Percentiles rank a stretch among this genome's conserved stretches.
Conservation (phyloP, 2,888 invertebrate genomes). For the Lottia gigantea region DNA sequence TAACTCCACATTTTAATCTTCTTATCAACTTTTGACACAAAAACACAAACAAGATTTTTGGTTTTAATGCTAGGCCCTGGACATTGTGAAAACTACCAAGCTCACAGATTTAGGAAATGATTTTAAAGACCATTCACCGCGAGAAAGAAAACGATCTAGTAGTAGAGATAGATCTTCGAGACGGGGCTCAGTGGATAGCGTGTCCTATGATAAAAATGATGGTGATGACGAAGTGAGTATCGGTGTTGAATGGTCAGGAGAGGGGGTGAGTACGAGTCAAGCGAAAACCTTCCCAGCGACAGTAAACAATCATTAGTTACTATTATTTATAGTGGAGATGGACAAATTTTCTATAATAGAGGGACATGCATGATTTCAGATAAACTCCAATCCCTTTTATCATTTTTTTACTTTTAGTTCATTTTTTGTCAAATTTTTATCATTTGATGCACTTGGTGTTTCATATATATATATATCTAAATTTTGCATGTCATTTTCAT, state of each 20-base stretch:
- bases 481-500: too few relatives aligned
- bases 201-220: conserved; percentile 74
- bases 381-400: too few relatives aligned
- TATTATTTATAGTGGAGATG: conserved; percentile 4
- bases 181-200: conserved; percentile 74
- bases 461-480: too few relatives aligned
- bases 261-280: conserved; percentile 60
- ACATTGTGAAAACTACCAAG: conserved; percentile 92
- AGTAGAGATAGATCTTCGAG: conserved; percentile 71
- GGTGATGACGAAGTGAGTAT: conserved; percentile 80
- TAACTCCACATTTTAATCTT: conserved; percentile 6
- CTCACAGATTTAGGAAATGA: conserved; percentile 78
- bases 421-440: too few relatives aligned
- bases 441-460: too few relatives aligned
- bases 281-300: conserved; percentile 31
- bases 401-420: too few relatives aligned
- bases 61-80: conserved; percentile 78
- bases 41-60: conserved; percentile 13
- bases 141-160: conserved; percentile 70
- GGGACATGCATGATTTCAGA: too few relatives aligned
- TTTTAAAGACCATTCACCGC: conserved; percentile 54
- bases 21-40: neutral
- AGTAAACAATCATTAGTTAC: neutral
- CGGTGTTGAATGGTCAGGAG: conserved; percentile 59
- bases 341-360: too few relatives aligned